Percentiles rank a stretch among this genome's conserved stretches.
Evolutionary conservation across 1,140 invertebrate genomes (phyloP).

Genomic region (Zophobas morio): DNA sequence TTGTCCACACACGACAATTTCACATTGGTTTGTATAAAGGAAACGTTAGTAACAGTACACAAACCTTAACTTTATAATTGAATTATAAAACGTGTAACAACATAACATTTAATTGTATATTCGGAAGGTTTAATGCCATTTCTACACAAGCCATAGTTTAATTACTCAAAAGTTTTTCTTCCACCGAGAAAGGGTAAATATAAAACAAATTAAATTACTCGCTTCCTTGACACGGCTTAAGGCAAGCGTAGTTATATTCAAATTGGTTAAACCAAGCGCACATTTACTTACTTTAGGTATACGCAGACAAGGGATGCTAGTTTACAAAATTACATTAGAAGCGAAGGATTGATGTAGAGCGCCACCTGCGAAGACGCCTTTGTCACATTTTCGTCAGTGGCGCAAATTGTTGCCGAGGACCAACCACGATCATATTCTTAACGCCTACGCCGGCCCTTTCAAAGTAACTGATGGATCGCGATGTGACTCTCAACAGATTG

Average conservation of each 20-base stretch:
- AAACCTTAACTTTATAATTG: too few species aligned
- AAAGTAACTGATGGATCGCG: too few species aligned
- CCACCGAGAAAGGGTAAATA: conserved; percentile 15
- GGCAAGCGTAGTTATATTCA: conserved; percentile 25
- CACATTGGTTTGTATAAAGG: too few species aligned
- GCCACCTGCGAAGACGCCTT: conserved; percentile 5
- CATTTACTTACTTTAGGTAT: conserved; percentile 38
- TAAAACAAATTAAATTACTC: conserved; percentile 33
- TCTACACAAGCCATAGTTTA: conserved; percentile 4
- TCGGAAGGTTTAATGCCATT: neutral
- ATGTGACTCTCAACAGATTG: too few species aligned
- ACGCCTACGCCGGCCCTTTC: too few species aligned
- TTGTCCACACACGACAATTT: too few species aligned
- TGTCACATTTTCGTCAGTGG: neutral
- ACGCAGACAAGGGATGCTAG: conserved; percentile 43
- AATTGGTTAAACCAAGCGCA: conserved; percentile 45
- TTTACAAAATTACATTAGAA: conserved; percentile 44
- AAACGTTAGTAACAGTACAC: too few species aligned
- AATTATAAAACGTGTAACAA: too few species aligned
- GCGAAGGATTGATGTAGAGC: conserved; percentile 35
- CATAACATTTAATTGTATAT: neutral
- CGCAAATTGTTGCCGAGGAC: neutral
- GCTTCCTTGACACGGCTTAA: conserved; percentile 8
- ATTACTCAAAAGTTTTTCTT: conserved; percentile 14
- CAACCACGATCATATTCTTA: too few species aligned